A percentile compares a stretch with the other conserved stretches of the same genome.
phyloP scores from a whole-genome alignment of 1,140 invertebrate genomes.

The Ridgeia piscesae region DNA sequence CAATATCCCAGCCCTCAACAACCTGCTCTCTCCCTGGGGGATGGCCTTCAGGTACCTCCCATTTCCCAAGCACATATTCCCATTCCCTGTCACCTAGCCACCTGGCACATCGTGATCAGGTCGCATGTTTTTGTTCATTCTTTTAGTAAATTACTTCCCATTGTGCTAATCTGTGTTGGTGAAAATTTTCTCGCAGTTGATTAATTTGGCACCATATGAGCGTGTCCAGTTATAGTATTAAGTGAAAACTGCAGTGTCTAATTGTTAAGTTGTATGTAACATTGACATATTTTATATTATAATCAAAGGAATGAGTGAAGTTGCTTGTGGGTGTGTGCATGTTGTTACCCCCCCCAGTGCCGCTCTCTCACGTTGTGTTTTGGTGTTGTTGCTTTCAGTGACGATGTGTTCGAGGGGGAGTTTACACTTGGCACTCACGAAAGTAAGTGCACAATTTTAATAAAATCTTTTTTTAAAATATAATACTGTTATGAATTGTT shows the following conservation, averaged over 20 bases:
- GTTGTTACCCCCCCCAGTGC: neutral
- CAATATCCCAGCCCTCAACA: constrained; percentile 91
- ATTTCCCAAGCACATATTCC: too few relatives aligned
- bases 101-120: too few relatives aligned
- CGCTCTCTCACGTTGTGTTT: neutral
- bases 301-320: neutral
- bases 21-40: constrained; percentile 78
- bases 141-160: neutral
- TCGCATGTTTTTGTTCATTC: too few relatives aligned
- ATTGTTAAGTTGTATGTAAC: neutral
- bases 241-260: neutral
- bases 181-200: too few relatives aligned
- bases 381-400: constrained; percentile 49
- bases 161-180: neutral
- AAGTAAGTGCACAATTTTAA: constrained; percentile 53
- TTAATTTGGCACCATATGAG: too few relatives aligned
- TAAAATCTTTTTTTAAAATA: constrained; percentile 2
- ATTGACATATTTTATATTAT: neutral
- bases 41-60: constrained; percentile 71
- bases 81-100: too few relatives aligned
- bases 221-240: too few relatives aligned
- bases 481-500: too few relatives aligned
- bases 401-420: constrained; percentile 84
- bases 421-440: constrained; percentile 84
- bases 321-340: neutral